A percentile compares a stretch with the other conserved stretches of the same genome.
Evolutionary conservation across 2,888 invertebrate species (phyloP).

Genomic region (Nomada goodeniana): DNA sequence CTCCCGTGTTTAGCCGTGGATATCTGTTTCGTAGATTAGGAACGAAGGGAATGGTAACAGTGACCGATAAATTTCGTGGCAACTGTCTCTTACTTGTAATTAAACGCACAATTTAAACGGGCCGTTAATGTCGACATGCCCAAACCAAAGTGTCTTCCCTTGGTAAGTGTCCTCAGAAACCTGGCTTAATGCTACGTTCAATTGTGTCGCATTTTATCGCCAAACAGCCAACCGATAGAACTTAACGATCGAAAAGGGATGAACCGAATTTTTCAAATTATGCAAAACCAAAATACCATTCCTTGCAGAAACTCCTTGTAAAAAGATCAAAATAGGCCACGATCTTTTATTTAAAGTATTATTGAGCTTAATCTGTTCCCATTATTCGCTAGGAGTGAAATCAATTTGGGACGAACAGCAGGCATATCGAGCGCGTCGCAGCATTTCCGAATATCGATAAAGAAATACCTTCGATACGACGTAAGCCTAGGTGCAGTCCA

Average conservation of each 20-base stretch:
- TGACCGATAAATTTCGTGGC: conserved; percentile 81
- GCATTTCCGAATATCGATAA: too few relatives aligned
- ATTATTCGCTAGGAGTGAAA: too few relatives aligned
- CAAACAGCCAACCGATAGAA: background rate
- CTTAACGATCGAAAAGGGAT: background rate
- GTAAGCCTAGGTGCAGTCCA: background rate
- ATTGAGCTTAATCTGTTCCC: too few relatives aligned
- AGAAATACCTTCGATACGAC: too few relatives aligned
- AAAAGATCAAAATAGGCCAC: background rate
- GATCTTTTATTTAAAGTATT: background rate
- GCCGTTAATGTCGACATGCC: conserved; percentile 80
- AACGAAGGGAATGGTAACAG: conserved; percentile 79
- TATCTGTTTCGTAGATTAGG: conserved; percentile 78
- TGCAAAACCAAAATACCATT: background rate
- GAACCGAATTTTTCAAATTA: too few relatives aligned
- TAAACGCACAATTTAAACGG: conserved; percentile 83
- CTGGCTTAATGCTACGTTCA: conserved; percentile 45
- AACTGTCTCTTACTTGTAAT: conserved; percentile 83
- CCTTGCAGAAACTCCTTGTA: background rate
- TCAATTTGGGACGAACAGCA: too few relatives aligned
- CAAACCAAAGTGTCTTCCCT: conserved; percentile 72
- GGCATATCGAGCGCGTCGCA: too few relatives aligned
- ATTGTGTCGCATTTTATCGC: conserved; percentile 19
- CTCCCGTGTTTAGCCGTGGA: conserved; percentile 72
- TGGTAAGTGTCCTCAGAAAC: conserved; percentile 47